These are phyloP conservation scores for Hippasteria phrygiana DNA, from an alignment of 53 echinoderm and acorn worm genomes.

Conservation along the genomic window DNA sequence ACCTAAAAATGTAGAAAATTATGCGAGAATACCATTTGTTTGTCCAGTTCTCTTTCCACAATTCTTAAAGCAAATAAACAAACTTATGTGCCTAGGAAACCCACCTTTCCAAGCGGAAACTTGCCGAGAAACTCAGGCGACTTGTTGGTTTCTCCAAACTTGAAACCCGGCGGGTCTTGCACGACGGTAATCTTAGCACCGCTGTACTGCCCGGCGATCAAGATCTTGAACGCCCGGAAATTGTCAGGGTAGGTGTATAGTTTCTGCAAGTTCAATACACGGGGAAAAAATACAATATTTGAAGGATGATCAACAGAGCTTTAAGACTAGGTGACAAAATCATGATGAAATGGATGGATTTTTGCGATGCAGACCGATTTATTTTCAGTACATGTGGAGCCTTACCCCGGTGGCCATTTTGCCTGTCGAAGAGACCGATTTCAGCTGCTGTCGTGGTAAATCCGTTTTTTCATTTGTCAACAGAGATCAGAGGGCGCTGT, in stretches of 20 bases:
- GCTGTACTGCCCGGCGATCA: constrained; percentile 95
- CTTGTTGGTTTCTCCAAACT: constrained; percentile 96
- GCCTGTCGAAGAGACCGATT: constrained; percentile 56
- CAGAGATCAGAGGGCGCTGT: constrained; percentile 13
- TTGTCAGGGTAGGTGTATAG: constrained; percentile 99
- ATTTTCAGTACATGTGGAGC: constrained; percentile 68
- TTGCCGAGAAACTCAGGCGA: constrained; percentile 88
- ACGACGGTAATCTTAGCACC: constrained; percentile 89
- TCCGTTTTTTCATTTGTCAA: not conserved
- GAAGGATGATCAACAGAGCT: not conserved
- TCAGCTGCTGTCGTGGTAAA: not conserved
- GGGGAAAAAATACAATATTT: not conserved
- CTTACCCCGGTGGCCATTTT: constrained; percentile 95
- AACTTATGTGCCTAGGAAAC: not conserved
- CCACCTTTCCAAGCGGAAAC: constrained; percentile 97
- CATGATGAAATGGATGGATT: constrained; percentile 62
- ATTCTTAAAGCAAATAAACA: not conserved
- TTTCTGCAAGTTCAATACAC: constrained; percentile 66
- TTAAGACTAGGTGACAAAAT: not conserved
- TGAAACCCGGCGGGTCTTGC: constrained; percentile 96
- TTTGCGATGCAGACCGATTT: constrained; percentile 69
- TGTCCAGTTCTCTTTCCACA: not conserved
- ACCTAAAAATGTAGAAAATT: too few species aligned
- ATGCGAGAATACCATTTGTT: too few species aligned
- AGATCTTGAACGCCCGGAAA: constrained; percentile 94